These are phyloP conservation scores for Pinna nobilis DNA, from an alignment of 1,140 invertebrate genomes.

Conservation along the genomic window DNA sequence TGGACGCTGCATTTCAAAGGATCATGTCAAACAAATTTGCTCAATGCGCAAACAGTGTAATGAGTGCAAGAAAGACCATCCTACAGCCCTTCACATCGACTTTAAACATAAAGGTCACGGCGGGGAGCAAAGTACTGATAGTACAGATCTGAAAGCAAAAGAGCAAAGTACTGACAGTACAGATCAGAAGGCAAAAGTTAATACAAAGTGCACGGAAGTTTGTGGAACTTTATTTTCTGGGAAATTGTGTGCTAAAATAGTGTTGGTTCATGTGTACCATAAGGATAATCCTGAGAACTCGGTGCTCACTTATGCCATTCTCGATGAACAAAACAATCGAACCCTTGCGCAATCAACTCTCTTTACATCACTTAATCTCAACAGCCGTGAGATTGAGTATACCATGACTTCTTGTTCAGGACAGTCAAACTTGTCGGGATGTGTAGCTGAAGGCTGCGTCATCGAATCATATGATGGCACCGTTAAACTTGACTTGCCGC, in stretches of 20 bases:
- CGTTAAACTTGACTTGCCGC: background rate
- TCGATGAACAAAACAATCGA: conserved; percentile 13
- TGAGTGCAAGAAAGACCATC: conserved; percentile 16
- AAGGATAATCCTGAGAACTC: background rate
- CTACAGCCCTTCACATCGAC: conserved; percentile 14
- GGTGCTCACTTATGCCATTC: background rate
- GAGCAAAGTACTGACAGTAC: background rate
- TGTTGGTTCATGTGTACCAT: background rate
- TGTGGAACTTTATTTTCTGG: background rate
- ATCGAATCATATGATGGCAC: conserved; percentile 7
- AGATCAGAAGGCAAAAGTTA: background rate
- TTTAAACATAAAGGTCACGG: background rate
- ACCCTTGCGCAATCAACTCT: background rate
- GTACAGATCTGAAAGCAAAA: background rate
- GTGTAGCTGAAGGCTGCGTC: no score
- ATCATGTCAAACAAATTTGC: conserved; percentile 19
- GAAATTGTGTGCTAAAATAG: background rate
- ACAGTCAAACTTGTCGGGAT: no score
- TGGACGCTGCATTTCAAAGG: conserved; percentile 21
- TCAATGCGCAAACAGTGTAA: conserved; percentile 1
- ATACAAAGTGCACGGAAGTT: background rate
- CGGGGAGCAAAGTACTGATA: background rate
- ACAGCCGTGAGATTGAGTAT: conserved; percentile 1
- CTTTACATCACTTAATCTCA: background rate
- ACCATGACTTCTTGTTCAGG: conserved; percentile 4